Percentiles rank a stretch among this genome's conserved stretches.
Conservation (phyloP, 2,888 invertebrate species). For the Troglohyphantes excavatus region DNA sequence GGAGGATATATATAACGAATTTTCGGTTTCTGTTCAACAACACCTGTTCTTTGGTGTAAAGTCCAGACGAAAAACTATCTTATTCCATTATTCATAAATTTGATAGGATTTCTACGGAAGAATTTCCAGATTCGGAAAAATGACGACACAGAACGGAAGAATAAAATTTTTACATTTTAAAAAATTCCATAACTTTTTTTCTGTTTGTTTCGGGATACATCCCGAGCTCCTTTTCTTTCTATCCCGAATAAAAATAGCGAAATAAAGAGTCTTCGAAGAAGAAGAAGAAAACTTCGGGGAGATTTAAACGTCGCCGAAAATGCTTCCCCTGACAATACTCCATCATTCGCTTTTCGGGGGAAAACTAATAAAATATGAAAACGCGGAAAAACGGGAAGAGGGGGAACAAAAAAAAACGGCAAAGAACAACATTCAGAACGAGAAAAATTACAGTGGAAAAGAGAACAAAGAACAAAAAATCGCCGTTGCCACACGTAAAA, state of each 20-base stretch:
- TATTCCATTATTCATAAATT: conserved; percentile 22
- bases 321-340: conserved; percentile 41
- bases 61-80: not conserved
- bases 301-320: conserved; percentile 60
- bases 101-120: not conserved
- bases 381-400: not conserved
- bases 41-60: not conserved
- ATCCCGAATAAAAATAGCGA: not conserved
- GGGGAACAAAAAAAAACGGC: not conserved
- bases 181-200: not conserved
- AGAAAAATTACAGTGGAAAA: conserved; percentile 17
- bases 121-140: not conserved
- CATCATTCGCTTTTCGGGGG: conserved; percentile 21
- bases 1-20: not conserved
- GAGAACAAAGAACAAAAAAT: conserved; percentile 11
- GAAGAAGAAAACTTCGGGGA: conserved; percentile 8
- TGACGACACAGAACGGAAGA: no score
- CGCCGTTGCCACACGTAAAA: conserved; percentile 60
- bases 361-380: conserved; percentile 62
- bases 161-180: no score
- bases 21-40: not conserved
- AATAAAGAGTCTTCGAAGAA: not conserved
- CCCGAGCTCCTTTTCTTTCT: not conserved
- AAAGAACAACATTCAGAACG: not conserved
- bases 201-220: not conserved